Evolutionary conservation across 2,888 invertebrate genomes (phyloP).

Genomic region (Eudiplozoon nipponicum): DNA sequence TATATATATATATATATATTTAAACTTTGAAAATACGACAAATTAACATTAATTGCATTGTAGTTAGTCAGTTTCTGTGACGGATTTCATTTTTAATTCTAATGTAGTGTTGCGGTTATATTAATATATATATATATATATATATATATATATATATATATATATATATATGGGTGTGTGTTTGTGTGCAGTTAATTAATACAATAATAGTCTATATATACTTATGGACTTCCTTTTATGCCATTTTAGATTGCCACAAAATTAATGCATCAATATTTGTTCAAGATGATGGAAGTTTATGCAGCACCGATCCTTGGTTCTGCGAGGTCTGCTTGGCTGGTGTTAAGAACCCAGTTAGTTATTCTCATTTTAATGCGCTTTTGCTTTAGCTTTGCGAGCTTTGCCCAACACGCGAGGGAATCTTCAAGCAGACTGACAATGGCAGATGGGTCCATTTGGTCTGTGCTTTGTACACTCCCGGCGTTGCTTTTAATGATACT

Average conservation of each 20-base stretch:
- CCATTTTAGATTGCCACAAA: conserved; percentile 51
- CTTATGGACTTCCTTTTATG: too few relatives aligned
- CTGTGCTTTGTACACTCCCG: conserved; percentile 80
- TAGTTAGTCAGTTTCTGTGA: too few relatives aligned
- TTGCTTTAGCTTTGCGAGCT: conserved; percentile 42
- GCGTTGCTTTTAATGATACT: conserved; percentile 68
- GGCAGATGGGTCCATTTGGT: conserved; percentile 79
- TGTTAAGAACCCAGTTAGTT: conserved; percentile 39
- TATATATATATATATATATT: too few relatives aligned
- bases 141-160: too few relatives aligned
- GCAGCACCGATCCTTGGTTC: conserved; percentile 92
- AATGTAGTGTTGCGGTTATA: too few relatives aligned
- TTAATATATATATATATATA: too few relatives aligned
- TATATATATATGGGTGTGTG: too few relatives aligned
- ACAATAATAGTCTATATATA: too few relatives aligned
- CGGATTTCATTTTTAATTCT: too few relatives aligned
- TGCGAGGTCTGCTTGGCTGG: conserved; percentile 82
- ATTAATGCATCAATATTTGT: conserved; percentile 61
- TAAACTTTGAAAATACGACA: too few relatives aligned
- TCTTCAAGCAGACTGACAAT: conserved; percentile 74
- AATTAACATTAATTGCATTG: too few relatives aligned
- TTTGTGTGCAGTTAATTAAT: too few relatives aligned
- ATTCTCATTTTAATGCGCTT: conserved; percentile 5
- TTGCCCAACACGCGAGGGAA: conserved; percentile 63
- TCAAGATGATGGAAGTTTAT: conserved; percentile 40